Evolutionary conservation across 2,888 invertebrate species (phyloP), one percentile per base, ranked within the genome.

Genomic region (Archips xylosteana): DNA sequence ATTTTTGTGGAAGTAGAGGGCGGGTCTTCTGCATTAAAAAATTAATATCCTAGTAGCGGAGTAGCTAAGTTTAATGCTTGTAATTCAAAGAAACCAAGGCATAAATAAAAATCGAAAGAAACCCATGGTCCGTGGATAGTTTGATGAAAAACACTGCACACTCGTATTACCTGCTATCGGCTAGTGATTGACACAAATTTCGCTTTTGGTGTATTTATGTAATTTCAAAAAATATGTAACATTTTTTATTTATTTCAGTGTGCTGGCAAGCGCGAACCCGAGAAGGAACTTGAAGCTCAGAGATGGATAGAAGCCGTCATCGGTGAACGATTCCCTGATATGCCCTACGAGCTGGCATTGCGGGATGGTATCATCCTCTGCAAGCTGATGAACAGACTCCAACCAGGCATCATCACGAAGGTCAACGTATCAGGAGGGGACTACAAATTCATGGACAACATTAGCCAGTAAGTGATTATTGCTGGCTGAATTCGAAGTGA

Each of bases 361-460:
- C 95, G 97, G 54, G 97, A 98, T 86, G 98, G 98, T 42, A 96
- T 98, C 80, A 95, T 98, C 65, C 95, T 98, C 1, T 98, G 98
- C 95, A 97, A 97, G 85, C 92, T 99, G 79, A 98, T 99, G 96
- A 98, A 98, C 94, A 96, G 97, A 79, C 95, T 99, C 15, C 95
- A 96, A 83, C 98, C 98, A 0, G 98, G 98, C 68, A 95, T 97
- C 83, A 96, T 98, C 83, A 95, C 96, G 78, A 98, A 97, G 89
- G 96, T 99, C 85, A 98, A 98, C 91, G 95, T 96, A 39, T 96
- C 96, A 0, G 97, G 97, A 8, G 98, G 98, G 4, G 98, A 98
- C 84, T 99, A 99, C 95, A 99, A 98, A 87, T 97, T 98, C 95
- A 99, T 99, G 98, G 99, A 99, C 87, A 99, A 99, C 87, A 97